These are phyloP conservation scores for Horisme vitalbata DNA, from an alignment of 2,888 invertebrate species.

Conservation along the genomic window DNA sequence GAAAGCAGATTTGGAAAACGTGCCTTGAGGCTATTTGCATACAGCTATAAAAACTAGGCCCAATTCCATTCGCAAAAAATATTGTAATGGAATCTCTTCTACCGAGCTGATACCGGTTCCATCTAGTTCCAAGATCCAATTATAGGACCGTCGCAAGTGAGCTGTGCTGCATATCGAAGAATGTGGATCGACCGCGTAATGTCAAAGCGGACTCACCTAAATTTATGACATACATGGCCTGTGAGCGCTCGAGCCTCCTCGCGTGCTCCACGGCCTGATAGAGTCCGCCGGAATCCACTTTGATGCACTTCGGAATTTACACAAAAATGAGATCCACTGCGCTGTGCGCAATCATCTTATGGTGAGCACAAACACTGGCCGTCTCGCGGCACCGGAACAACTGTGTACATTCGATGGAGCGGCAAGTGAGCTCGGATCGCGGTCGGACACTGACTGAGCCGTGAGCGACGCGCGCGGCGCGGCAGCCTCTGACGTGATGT, in stretches of 20 bases:
- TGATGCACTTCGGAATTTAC: constrained; percentile 67
- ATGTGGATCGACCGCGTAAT: constrained; percentile 58
- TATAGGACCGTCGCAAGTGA: constrained; percentile 52
- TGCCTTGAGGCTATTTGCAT: constrained; percentile 50
- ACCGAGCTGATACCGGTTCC: constrained; percentile 63
- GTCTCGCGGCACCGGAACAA: constrained; percentile 53
- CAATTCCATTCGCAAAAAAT: constrained; percentile 26
- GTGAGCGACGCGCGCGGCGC: constrained; percentile 32
- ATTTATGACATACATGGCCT: constrained; percentile 83
- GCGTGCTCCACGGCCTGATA: constrained; percentile 80
- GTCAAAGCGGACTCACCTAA: constrained; percentile 77
- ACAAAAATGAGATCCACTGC: constrained; percentile 73
- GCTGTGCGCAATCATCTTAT: constrained; percentile 72
- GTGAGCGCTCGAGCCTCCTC: constrained; percentile 79
- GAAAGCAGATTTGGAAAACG: constrained; percentile 57
- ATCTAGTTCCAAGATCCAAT: constrained; percentile 72
- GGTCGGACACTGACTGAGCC: constrained; percentile 59
- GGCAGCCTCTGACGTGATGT: constrained; percentile 33
- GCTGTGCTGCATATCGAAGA: constrained; percentile 47
- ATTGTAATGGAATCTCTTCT: constrained; percentile 42
- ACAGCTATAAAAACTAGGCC: constrained; percentile 52
- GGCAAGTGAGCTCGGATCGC: constrained; percentile 63
- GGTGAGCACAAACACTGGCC: constrained; percentile 60
- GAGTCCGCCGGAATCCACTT: constrained; percentile 80
- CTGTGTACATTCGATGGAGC: constrained; percentile 48